Evolutionary conservation across 2,888 invertebrate species (phyloP).

Genomic region (Eupithecia tripunctaria): DNA sequence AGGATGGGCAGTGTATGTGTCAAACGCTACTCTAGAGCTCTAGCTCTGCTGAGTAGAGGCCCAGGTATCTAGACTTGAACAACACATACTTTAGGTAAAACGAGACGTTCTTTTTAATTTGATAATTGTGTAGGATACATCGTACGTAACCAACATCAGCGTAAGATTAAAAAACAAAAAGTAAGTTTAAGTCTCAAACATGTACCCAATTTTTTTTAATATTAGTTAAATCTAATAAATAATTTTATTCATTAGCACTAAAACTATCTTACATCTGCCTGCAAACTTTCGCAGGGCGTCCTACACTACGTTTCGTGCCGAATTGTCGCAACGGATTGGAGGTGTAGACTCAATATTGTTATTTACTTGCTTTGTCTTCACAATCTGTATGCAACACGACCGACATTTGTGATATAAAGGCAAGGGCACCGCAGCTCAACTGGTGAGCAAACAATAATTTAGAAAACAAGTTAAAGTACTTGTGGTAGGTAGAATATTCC

Average conservation of each 20-base stretch:
- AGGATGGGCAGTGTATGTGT: not conserved
- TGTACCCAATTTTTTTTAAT: no score
- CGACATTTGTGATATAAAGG: slow-evolving; percentile 40
- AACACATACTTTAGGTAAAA: not conserved
- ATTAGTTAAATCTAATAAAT: no score
- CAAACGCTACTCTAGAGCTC: not conserved
- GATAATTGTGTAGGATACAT: no score
- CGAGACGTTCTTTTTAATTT: not conserved
- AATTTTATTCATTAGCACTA: no score
- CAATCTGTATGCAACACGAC: slow-evolving; percentile 34
- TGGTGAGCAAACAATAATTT: slow-evolving; percentile 44
- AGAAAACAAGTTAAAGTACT: slow-evolving; percentile 59
- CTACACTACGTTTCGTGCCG: not conserved
- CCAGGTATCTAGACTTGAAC: no score
- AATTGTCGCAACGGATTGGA: not conserved
- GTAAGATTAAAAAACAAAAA: no score
- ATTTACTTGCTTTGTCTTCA: slow-evolving; percentile 17
- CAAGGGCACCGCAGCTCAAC: slow-evolving; percentile 1
- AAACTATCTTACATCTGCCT: no score
- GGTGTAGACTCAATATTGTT: not conserved
- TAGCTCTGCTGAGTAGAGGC: no score
- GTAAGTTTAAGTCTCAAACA: no score
- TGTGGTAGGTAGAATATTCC: slow-evolving; percentile 62
- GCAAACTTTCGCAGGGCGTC: no score
- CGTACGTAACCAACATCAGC: no score